Percentiles rank a stretch among this genome's conserved stretches.
phyloP scores from a whole-genome alignment of 1,140 invertebrate genomes.

The Samia ricini region DNA sequence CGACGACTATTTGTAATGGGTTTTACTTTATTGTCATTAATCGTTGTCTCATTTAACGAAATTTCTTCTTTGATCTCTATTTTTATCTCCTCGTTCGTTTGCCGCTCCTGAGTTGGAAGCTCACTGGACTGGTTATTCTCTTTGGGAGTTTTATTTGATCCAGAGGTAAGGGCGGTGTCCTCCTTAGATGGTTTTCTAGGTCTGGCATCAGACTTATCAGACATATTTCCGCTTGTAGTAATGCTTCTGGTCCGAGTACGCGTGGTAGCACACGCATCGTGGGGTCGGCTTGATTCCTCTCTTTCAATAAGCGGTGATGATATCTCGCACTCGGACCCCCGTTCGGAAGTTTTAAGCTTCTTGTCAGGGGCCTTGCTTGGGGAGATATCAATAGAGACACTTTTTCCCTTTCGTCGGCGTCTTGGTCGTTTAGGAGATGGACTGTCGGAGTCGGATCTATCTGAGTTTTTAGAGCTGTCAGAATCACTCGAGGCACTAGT shows the following conservation, averaged over 20 bases:
- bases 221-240: slow-evolving; percentile 81
- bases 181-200: slow-evolving; percentile 80
- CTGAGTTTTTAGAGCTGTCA: slow-evolving; percentile 67
- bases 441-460: slow-evolving; percentile 58
- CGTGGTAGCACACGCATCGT: slow-evolving; percentile 71
- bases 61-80: slow-evolving; percentile 34
- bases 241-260: slow-evolving; percentile 81
- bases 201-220: slow-evolving; percentile 79
- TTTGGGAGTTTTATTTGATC: slow-evolving; percentile 71
- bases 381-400: slow-evolving; percentile 59
- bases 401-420: slow-evolving; percentile 59
- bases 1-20: slow-evolving; percentile 12
- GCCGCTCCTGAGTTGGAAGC: slow-evolving; percentile 83
- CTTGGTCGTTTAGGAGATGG: slow-evolving; percentile 60
- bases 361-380: slow-evolving; percentile 86
- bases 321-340: slow-evolving; percentile 85
- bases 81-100: slow-evolving; percentile 83
- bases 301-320: slow-evolving; percentile 84
- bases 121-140: slow-evolving; percentile 78
- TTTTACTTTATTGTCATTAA: slow-evolving; percentile 40
- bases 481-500: slow-evolving; percentile 76
- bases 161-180: slow-evolving; percentile 45
- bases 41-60: slow-evolving; percentile 13
- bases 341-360: slow-evolving; percentile 92
- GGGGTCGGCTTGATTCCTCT: slow-evolving; percentile 83